Percentiles rank a stretch among this genome's conserved stretches.
These are phyloP conservation scores for Trichonephila inaurata DNA, from an alignment of 1,140 invertebrate genomes.

Conservation along the genomic window DNA sequence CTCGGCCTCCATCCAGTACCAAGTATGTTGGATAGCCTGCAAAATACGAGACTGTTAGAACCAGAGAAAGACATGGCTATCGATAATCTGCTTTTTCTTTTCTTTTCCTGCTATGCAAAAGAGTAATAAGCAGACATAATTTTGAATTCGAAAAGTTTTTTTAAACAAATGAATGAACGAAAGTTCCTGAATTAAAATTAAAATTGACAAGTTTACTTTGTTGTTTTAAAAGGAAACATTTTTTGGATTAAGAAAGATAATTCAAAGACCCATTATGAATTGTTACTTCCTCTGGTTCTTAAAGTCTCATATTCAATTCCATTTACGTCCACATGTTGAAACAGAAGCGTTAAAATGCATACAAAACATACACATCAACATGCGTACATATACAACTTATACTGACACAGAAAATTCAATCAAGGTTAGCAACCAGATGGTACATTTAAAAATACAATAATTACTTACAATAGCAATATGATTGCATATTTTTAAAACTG, in stretches of 20 bases:
- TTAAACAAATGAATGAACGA: background rate
- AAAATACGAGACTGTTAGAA: slow-evolving; percentile 70
- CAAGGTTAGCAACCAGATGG: no score
- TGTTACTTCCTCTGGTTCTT: slow-evolving; percentile 7
- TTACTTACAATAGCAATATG: no score
- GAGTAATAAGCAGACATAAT: background rate
- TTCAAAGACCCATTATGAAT: background rate
- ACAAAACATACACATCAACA: no score
- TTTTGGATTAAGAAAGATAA: background rate
- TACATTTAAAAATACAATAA: no score
- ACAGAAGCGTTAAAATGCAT: no score
- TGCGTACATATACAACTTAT: no score
- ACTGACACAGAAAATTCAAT: no score
- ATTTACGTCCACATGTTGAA: no score
- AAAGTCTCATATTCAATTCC: slow-evolving; percentile 6
- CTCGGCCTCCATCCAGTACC: slow-evolving; percentile 87
- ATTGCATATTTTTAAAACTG: no score
- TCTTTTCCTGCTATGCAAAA: background rate
- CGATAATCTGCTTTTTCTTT: background rate
- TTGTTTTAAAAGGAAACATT: background rate
- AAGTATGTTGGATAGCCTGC: slow-evolving; percentile 67
- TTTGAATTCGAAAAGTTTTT: background rate
- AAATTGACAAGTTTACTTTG: no score
- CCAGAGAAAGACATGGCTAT: slow-evolving; percentile 45
- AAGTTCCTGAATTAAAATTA: background rate